A percentile compares a stretch with the other conserved stretches of the same genome.
Conservation (phyloP, 2,797 vertebrate genomes). For the Graptemys geographica region DNA sequence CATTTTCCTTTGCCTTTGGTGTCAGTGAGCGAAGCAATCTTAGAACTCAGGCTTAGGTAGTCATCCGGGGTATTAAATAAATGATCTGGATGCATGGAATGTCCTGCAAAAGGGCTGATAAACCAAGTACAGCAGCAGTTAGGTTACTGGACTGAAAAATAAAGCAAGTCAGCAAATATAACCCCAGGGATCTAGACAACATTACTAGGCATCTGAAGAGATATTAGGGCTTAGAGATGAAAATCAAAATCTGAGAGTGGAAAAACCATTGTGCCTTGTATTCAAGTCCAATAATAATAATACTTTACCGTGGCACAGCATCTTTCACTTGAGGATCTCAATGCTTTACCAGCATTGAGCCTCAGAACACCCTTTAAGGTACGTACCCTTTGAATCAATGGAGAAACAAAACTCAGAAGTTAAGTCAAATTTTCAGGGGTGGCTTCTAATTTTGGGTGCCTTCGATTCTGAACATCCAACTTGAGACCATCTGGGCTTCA, state of each 20-base stretch:
- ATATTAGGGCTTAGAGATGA: neutral
- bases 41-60: neutral
- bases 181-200: neutral
- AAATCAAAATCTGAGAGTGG: neutral
- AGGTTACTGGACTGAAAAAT: neutral
- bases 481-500: neutral
- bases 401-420: neutral
- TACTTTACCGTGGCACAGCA: neutral
- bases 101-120: neutral
- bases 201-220: neutral
- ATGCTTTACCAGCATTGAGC: neutral
- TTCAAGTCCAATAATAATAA: neutral
- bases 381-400: neutral
- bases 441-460: neutral
- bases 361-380: neutral
- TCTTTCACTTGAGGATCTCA: neutral
- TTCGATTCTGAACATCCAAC: neutral
- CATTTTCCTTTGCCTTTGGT: slow-evolving; percentile 19
- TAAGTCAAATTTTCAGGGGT: neutral
- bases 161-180: neutral
- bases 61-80: neutral
- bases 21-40: neutral
- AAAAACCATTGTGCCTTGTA: neutral
- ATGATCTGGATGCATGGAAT: neutral
- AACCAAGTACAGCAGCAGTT: neutral